These are phyloP conservation scores for Clostera curtula DNA, from an alignment of 2,888 invertebrate genomes.

Conservation along the genomic window DNA sequence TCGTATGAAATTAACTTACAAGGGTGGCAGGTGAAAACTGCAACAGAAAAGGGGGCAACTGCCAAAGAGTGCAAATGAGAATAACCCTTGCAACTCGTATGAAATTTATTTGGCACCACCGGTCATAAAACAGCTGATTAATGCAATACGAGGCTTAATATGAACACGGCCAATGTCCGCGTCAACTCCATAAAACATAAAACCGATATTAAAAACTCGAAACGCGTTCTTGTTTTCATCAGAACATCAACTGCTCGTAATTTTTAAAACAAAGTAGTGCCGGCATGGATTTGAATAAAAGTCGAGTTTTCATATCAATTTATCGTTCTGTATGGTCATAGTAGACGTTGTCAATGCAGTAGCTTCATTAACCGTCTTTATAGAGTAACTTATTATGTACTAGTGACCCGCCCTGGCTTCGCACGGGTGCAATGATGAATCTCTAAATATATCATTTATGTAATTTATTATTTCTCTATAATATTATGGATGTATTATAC, in stretches of 20 bases:
- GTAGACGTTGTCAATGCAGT: no score
- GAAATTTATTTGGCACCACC: conserved; percentile 52
- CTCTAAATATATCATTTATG: no score
- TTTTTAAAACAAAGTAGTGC: conserved; percentile 26
- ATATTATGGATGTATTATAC: no score
- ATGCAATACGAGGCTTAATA: conserved; percentile 46
- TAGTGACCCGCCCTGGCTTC: no score
- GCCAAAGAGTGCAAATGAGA: no score
- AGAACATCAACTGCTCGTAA: conserved; percentile 34
- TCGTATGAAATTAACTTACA: no score
- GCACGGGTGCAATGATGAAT: no score
- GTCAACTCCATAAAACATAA: conserved; percentile 53
- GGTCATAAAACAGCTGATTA: conserved; percentile 56
- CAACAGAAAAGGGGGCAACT: no score
- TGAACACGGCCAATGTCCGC: conserved; percentile 45
- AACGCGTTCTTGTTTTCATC: conserved; percentile 40
- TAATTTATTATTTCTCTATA: no score
- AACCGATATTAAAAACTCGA: conserved; percentile 48
- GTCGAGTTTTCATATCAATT: conserved; percentile 13
- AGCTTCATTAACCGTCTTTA: no score
- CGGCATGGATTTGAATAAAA: conserved; percentile 14
- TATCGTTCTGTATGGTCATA: conserved; percentile 5
- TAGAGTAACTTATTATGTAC: no score
- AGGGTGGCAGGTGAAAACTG: no score
- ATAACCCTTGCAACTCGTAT: conserved; percentile 18